phyloP scores from a whole-genome alignment of 2,797 vertebrate genomes.

The Siniperca obscura region DNA sequence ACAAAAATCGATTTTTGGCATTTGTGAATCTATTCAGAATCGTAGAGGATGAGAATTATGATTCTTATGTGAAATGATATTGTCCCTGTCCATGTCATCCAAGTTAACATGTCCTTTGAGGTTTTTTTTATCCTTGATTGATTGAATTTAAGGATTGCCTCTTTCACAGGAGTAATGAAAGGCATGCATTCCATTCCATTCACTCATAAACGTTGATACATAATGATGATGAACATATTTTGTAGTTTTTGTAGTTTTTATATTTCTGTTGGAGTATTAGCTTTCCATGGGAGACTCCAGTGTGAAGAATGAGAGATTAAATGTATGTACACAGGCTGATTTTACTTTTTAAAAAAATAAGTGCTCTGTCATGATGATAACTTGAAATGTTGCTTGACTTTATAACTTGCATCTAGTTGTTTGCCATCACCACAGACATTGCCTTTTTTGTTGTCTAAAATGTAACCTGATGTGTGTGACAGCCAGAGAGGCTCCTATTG shows the following conservation, averaged over 20 bases:
- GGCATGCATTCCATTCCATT: neutral
- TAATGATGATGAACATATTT: neutral
- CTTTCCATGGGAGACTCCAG: neutral
- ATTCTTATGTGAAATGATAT: neutral
- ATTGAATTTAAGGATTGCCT: neutral
- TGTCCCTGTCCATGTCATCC: slow-evolving; percentile 18
- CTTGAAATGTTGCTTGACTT: neutral
- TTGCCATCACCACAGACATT: neutral
- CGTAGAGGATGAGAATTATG: neutral
- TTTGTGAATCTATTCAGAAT: neutral
- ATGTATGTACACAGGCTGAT: neutral
- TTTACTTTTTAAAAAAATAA: neutral
- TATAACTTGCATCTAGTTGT: neutral
- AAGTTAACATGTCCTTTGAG: slow-evolving; percentile 11
- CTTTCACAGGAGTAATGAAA: slow-evolving; percentile 14
- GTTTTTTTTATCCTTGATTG: neutral
- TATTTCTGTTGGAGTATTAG: neutral
- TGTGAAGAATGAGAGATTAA: neutral
- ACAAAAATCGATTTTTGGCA: neutral
- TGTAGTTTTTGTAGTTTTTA: too few species aligned
- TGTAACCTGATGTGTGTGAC: slow-evolving; percentile 22
- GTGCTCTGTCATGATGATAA: neutral
- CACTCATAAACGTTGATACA: neutral
- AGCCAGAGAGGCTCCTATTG: slow-evolving; percentile 23
- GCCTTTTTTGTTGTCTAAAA: slow-evolving; percentile 23